These are phyloP conservation scores for Atrina japonica DNA, from an alignment of 2,888 invertebrate species.

Conservation along the genomic window DNA sequence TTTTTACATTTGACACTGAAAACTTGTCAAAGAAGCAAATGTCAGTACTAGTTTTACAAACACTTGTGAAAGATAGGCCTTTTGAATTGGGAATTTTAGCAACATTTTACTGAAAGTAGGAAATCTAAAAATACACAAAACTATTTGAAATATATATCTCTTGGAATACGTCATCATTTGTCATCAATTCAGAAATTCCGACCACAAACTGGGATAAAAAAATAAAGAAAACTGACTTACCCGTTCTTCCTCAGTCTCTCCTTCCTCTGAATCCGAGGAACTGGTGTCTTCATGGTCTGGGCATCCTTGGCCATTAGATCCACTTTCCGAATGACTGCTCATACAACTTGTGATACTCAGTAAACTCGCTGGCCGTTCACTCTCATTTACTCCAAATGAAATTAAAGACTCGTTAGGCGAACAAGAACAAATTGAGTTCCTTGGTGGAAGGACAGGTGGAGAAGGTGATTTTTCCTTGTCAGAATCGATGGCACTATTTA, in stretches of 20 bases:
- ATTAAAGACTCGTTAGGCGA: slow-evolving; percentile 9
- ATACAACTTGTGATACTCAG: slow-evolving; percentile 47
- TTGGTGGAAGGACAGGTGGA: slow-evolving; percentile 66
- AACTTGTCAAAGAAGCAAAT: neutral
- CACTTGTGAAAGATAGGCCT: no score
- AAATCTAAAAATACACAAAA: no score
- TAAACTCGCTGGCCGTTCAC: slow-evolving; percentile 52
- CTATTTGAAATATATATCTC: neutral
- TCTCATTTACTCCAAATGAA: neutral
- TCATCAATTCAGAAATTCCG: neutral
- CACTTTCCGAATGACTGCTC: slow-evolving; percentile 57
- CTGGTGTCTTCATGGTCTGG: slow-evolving; percentile 45
- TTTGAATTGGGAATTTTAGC: slow-evolving; percentile 1
- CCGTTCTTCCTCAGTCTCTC: slow-evolving; percentile 60
- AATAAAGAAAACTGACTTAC: slow-evolving; percentile 29
- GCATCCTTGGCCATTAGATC: slow-evolving; percentile 49
- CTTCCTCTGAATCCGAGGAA: slow-evolving; percentile 61
- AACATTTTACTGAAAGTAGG: no score
- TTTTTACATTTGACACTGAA: no score
- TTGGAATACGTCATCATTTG: no score
- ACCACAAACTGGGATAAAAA: no score
- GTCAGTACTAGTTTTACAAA: no score
- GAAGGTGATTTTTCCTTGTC: slow-evolving; percentile 32
- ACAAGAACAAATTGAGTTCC: slow-evolving; percentile 35
- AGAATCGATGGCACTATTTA: slow-evolving; percentile 10